Base-by-base conservation (phyloP, 1,140 invertebrate species). In the Diachasma alloeum region DNA sequence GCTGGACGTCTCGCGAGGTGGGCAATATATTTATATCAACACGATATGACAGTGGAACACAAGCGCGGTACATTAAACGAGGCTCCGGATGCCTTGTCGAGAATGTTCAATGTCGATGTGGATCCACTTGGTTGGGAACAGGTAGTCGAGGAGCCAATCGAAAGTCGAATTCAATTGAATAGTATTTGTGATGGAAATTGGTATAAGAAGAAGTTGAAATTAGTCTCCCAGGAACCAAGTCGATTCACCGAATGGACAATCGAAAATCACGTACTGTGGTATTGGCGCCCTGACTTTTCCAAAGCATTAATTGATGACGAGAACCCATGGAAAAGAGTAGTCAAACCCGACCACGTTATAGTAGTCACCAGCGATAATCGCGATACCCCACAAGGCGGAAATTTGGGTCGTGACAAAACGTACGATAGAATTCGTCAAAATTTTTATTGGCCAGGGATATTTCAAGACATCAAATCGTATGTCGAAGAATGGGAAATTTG, bases 1-100 rank as follows among this genome's bases (percentile, higher is more conserved):
- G 81, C 71, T 2, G 87, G 85, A 53, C 63, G 90, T 59, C 75
- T 91, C 19, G 86, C 87, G 0, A 70, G 89, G 39, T 92, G 90
- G 90, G 13, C 81, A 8, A 42, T 82, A 36, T 53, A 78, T 36
- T 37, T 83, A 1, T 77, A 78, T n/a, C 63, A 72, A 24, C 73
- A 79, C 44, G 71, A 84, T 44, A 75, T 83, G 22, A 72, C 77
- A 9, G 78, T 85, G 13, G 59, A 56, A 24, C 78, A 85, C 68
- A 66, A n/a, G n/a, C n/a, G n/a, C n/a, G n/a, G n/a, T n/a, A n/a
- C n/a, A n/a, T n/a, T n/a, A n/a, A 83, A 36, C 79, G 79, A 56
- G 26, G 79, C 81, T n/a, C 70, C 81, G 2, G 74, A 76, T 39
- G 74, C 78, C 11, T 24, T 79, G 0, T 76, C 78, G 3, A 22